Evolutionary conservation across 2,797 vertebrate genomes (phyloP).

Genomic region (Sebastes hubbsi): DNA sequence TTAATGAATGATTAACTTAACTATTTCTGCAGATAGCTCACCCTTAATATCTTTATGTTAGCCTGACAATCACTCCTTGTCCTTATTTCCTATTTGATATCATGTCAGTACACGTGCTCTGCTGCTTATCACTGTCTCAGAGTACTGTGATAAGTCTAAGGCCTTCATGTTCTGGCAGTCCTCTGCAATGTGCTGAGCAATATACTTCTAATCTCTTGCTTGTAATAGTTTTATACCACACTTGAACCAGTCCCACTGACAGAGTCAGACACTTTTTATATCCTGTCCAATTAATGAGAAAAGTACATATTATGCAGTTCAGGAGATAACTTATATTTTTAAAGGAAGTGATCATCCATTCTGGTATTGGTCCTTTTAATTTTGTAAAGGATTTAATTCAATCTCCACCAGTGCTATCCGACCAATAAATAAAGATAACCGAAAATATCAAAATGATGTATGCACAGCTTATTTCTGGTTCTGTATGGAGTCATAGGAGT

Average conservation of each 20-base stretch:
- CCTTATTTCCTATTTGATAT: constrained; percentile 32
- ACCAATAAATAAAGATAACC: background rate
- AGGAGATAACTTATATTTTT: background rate
- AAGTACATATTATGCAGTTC: background rate
- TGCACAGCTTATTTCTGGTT: background rate
- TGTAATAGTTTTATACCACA: background rate
- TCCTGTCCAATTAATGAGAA: background rate
- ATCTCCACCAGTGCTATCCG: background rate
- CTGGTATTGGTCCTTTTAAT: background rate
- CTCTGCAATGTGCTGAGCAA: constrained; percentile 18
- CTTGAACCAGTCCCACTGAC: background rate
- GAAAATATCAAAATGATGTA: background rate
- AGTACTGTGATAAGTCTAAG: constrained; percentile 29
- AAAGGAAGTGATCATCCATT: background rate
- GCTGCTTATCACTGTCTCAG: constrained; percentile 49
- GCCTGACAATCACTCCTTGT: background rate
- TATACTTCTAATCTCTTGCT: background rate
- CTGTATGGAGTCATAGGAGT: no score
- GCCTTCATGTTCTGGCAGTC: constrained; percentile 1
- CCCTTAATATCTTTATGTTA: background rate
- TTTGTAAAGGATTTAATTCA: background rate
- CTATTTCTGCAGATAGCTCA: background rate
- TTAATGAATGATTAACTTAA: background rate
- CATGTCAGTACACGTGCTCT: constrained; percentile 9
- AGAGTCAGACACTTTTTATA: background rate